phyloP scores from a whole-genome alignment of 2,797 vertebrate genomes.

The Mus spretus region DNA sequence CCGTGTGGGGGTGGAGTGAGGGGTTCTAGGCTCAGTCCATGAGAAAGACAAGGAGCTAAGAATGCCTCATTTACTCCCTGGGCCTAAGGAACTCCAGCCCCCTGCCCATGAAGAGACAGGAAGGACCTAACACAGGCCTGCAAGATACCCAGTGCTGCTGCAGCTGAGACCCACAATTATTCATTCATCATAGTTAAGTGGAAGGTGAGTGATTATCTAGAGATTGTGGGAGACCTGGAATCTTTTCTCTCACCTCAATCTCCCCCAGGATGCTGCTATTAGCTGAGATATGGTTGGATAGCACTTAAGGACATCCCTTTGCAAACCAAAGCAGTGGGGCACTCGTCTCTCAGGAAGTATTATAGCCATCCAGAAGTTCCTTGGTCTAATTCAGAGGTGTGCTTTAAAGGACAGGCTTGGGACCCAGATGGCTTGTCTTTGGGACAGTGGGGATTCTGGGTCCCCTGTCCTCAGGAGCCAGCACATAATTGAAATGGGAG shows the following conservation, averaged over 20 bases:
- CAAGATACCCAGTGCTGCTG: too few relatives aligned
- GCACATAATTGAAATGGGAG: background rate
- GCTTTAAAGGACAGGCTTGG: background rate
- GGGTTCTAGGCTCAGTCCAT: background rate
- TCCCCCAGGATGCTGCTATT: fast-evolving
- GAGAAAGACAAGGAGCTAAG: slow-evolving; percentile 18
- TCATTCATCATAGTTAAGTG: background rate
- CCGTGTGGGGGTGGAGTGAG: fast-evolving
- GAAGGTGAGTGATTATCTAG: background rate
- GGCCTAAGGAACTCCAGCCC: background rate
- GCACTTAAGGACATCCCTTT: background rate
- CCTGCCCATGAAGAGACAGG: background rate
- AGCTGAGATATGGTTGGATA: background rate
- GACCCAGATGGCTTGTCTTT: background rate
- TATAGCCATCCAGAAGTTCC: background rate
- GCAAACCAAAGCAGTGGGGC: background rate
- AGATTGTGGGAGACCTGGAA: background rate
- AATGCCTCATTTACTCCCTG: fast-evolving
- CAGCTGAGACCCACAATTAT: too few relatives aligned
- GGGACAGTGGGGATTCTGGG: background rate
- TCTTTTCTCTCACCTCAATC: background rate
- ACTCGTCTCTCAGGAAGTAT: fast-evolving
- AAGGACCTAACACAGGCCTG: background rate
- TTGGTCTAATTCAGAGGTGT: background rate
- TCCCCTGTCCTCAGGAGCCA: background rate